These are phyloP conservation scores for Temnopleurus reevesii DNA, from an alignment of 53 echinoderm and acorn worm species.

Conservation along the genomic window DNA sequence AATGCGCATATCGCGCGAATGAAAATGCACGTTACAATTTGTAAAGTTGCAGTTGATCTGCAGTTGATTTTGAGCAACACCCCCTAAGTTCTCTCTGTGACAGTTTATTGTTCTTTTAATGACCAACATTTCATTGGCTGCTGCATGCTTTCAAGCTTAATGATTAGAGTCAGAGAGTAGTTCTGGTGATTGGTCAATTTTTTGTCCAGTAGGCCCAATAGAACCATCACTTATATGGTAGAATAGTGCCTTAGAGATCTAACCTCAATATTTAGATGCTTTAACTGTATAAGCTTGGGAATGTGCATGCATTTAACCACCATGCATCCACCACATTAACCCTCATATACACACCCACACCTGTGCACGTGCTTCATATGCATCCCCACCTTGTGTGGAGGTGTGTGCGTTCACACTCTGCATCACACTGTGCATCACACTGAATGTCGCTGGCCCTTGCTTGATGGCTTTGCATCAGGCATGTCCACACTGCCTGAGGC, in stretches of 20 bases:
- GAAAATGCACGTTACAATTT: too few relatives aligned
- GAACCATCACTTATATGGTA: not conserved
- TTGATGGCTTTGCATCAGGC: not conserved
- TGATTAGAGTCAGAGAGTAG: not conserved
- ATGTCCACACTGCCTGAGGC: slow-evolving; percentile 5
- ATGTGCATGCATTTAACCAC: not conserved
- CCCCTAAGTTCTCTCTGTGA: not conserved
- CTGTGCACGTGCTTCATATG: slow-evolving; percentile 3
- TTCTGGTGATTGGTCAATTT: too few relatives aligned
- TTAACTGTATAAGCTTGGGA: not conserved
- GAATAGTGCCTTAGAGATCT: not conserved
- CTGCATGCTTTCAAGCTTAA: slow-evolving; percentile 19
- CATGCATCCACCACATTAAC: not conserved
- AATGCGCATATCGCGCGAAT: too few relatives aligned
- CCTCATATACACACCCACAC: too few relatives aligned
- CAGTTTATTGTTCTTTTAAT: not conserved
- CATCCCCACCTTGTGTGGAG: too few relatives aligned
- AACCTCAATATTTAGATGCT: not conserved
- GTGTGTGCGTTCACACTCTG: not conserved
- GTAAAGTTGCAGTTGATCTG: too few relatives aligned
- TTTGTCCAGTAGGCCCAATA: not conserved
- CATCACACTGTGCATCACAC: too few relatives aligned
- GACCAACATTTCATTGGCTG: not conserved
- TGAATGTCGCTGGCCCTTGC: not conserved
- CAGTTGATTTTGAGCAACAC: too few relatives aligned